Base-by-base conservation (phyloP, 2,797 vertebrate genomes). In the Muscicapa comitata region DNA sequence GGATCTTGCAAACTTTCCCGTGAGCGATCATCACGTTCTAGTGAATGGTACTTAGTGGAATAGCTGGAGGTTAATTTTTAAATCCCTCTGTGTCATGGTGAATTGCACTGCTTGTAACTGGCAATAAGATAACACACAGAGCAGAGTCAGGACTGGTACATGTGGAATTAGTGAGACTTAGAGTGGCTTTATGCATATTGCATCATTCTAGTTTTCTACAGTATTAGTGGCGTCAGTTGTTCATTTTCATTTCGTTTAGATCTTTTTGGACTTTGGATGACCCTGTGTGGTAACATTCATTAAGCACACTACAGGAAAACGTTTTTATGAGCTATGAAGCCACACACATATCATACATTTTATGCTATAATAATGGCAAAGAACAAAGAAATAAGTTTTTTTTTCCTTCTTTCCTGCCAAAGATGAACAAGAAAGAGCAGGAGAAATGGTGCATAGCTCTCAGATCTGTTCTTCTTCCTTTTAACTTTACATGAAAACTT, bases 31-130 rank as follows among this genome's bases (percentile, higher is more conserved):
- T 86, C 94, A 84, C 7, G 4, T 90, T 95, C 92, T 70, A 63
- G 79, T 90, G 95, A 95, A 93, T 63, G 79, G 85, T 81, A 13
- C 87, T 95, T 90, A 84, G 86, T 79, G 76, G 72, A 90, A 90
- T 95, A 76, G 86, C 79, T 84, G 79, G 79, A 96, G 73, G 89
- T 82, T 93, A 94, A 84, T 95, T 96, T 95, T 96, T 90, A 90
- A 91, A 94, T 73, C 93, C 70, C 11, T 88, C 79, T 59, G 24
- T 61, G 85, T 88, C 76, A 81, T n/a, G 95, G 91, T 94, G 94
- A 94, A 93, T 93, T 94, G 62, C 37, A 37, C 37, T 96, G 70
- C 87, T 81, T 91, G 87, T 94, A 86, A 70, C 54, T 67, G 70
- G 89, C 70, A 90, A 75, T 59, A 94, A 88, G 88, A 12, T 59